phyloP scores from a whole-genome alignment of 2,888 invertebrate genomes.

The Rhingia rostrata region DNA sequence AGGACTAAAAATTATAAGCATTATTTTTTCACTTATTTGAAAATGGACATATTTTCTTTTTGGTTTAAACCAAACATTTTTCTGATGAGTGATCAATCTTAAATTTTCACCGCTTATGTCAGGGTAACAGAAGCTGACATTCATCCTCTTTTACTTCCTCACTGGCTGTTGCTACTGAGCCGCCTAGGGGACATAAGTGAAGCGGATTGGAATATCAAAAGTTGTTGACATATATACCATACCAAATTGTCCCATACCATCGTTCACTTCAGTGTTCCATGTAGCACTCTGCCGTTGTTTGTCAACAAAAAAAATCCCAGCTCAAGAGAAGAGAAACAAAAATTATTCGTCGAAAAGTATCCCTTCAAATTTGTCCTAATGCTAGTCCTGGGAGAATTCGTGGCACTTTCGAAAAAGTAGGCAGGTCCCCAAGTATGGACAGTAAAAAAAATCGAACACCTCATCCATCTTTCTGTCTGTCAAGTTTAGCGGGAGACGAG shows the following conservation, averaged over 20 bases:
- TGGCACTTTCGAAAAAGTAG: constrained; percentile 69
- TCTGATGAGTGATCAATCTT: constrained; percentile 82
- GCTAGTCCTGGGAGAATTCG: constrained; percentile 69
- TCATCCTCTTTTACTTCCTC: constrained; percentile 39
- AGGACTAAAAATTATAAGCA: constrained; percentile 64
- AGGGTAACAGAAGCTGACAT: constrained; percentile 77
- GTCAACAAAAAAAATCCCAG: constrained; percentile 34
- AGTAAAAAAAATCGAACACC: constrained; percentile 58
- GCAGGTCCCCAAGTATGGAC: constrained; percentile 71
- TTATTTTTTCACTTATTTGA: constrained; percentile 69
- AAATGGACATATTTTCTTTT: constrained; percentile 47
- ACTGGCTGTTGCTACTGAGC: constrained; percentile 36
- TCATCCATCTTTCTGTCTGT: constrained; percentile 74
- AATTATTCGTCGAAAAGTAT: constrained; percentile 46
- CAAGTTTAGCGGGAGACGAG: constrained; percentile 72
- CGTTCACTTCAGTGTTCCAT: not conserved
- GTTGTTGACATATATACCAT: constrained; percentile 74
- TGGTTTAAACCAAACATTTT: constrained; percentile 59
- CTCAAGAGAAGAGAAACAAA: constrained; percentile 32
- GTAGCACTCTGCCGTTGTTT: constrained; percentile 34
- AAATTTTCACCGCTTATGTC: constrained; percentile 83
- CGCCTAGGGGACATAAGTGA: constrained; percentile 59
- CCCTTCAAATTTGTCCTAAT: constrained; percentile 66
- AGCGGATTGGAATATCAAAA: constrained; percentile 75
- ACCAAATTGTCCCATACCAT: constrained; percentile 60